Base-by-base conservation (phyloP, 2,113 vertebrate species). In the Hippocampus barbouri region DNA sequence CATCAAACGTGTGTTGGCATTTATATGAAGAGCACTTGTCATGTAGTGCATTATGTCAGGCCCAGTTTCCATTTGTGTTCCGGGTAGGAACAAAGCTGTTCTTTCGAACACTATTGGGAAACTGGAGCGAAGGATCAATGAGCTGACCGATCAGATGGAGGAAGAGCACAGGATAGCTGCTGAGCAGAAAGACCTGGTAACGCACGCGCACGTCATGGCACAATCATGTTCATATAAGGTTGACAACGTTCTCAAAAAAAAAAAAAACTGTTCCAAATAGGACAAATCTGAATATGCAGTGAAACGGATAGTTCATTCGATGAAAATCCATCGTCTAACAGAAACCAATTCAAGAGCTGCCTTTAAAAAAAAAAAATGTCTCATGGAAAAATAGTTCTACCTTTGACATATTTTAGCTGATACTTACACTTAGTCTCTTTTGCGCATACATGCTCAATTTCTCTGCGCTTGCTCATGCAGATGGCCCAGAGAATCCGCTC, bases 111-210 rank as follows among this genome's bases (percentile, higher is more conserved):
- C 79, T 70, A 78, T 92, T 80, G 65, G 64, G n/a, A 94, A 93
- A 73, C 85, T 93, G 81, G 93, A 94, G 86, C 89, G 89, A 66
- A 93, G 83, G 75, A 89, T 91, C 75, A 85, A 81, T 0, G 93
- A 94, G 72, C 83, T 94, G 69, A 85, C 57, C 0, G 91, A 92
- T 16, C 92, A 94, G 88, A 59, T 93, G 82, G 92, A 92, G 57
- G 93, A 94, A 71, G 92, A 94, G n/a, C 84, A 87, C 34, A 84
- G 86, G 74, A 81, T 91, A 65, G 57, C 85, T 7, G 85, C 62
- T 0, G 92, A 93, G 18, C 92, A 94, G 83, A 92, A 89, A 72
- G 92, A 94, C 10, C 85, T 92, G 91, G 92, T 92, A 84, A 45
- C 43, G 4, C 30, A 53, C 72, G 30, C 40, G 23, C 53, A 40